Conservation (phyloP, 2,113 vertebrate genomes). For the Amphilophus citrinellus region DNA sequence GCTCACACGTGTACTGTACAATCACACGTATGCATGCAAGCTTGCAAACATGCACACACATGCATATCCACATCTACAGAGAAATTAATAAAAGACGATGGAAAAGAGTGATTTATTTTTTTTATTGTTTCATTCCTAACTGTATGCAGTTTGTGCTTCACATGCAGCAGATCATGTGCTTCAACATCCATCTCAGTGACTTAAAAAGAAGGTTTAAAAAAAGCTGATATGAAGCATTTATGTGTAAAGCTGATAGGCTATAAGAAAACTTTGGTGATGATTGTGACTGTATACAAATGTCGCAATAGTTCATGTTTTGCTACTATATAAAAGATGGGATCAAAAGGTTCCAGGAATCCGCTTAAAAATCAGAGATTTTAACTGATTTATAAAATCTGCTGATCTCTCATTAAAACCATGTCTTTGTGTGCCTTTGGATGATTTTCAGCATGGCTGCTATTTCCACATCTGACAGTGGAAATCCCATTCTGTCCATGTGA, state of each 20-base stretch:
- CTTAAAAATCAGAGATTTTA: background rate
- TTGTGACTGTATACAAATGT: background rate
- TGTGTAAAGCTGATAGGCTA: background rate
- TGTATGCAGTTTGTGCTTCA: background rate
- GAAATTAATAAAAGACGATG: slow-evolving; percentile 55
- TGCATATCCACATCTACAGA: slow-evolving; percentile 12
- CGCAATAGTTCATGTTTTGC: rapidly evolving
- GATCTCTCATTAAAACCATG: too few relatives aligned
- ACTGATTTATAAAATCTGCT: too few relatives aligned
- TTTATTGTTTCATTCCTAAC: background rate
- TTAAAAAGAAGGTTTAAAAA: background rate
- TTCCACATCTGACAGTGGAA: too few relatives aligned
- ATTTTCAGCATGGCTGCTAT: too few relatives aligned
- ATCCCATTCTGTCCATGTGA: too few relatives aligned
- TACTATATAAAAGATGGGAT: background rate
- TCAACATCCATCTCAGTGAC: background rate
- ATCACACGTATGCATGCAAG: slow-evolving; percentile 51
- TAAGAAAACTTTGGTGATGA: background rate
- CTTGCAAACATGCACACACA: slow-evolving; percentile 1
- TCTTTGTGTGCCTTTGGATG: too few relatives aligned
- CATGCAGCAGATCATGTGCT: background rate
- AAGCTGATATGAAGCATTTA: rapidly evolving
- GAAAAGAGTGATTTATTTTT: slow-evolving; percentile 25
- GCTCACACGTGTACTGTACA: slow-evolving; percentile 31
- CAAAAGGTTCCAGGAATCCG: background rate